Base-by-base conservation (phyloP, 2,888 invertebrate genomes). In the Acanthosepion lycidas region DNA sequence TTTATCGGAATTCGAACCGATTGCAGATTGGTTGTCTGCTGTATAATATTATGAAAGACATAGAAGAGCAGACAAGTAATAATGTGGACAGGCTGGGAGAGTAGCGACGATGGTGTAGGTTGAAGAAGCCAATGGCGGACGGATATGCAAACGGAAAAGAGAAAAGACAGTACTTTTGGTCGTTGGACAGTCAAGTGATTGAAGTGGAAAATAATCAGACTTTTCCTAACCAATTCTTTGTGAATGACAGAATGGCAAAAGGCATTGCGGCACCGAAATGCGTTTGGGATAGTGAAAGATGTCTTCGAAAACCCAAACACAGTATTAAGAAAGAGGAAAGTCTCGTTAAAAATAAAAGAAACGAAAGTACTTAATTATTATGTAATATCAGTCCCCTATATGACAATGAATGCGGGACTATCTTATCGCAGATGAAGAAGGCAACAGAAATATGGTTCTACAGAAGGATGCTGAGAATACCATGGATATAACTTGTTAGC, bases 1-100 rank as follows among this genome's bases (percentile, higher is more conserved):
- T 78, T 78, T 78, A 78, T 78, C 78, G 64, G 64, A 64, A 64
- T 64, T 64, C 64, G 78, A 78, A 33, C 78, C n/a, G 78, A n/a
- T n/a, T n/a, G 78, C n/a, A 78, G n/a, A 78, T 78, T 78, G 33
- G 78, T 3, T 78, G 78, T 78, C 78, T 23, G n/a, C 15, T 78
- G 78, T 78, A 78, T 78, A n/a, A 12, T 33, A 33, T 78, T 78
- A n/a, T 15, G n/a, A 78, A 78, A 9, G n/a, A 33, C 15, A n/a
- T 33, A 78, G 78, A 78, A 2, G 33, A 15, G n/a, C 12, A 15
- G n/a, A 23, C n/a, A 15, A 18, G 78, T 78, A n/a, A 78, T 78
- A 78, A 78, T 33, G 15, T 18, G 15, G n/a, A 12, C 18, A 12
- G 1, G 15, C 15, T 4, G 78, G n/a, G n/a, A 15, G 3, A 23